These are phyloP conservation scores for Ophion obscuratus DNA, from an alignment of 2,888 invertebrate genomes.

Conservation along the genomic window DNA sequence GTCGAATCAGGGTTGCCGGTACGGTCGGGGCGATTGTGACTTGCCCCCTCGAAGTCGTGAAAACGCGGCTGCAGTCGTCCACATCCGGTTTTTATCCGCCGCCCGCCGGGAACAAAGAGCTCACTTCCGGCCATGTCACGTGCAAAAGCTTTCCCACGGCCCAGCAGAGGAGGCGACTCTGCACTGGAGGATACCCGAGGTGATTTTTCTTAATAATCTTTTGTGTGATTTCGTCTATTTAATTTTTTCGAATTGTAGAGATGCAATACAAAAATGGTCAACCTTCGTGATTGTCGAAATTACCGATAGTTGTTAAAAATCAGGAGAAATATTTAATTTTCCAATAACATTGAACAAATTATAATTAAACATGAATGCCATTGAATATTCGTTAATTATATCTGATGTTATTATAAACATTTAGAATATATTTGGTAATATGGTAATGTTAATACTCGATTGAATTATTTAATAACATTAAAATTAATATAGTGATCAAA, in stretches of 20 bases:
- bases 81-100: constrained; percentile 86
- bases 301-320: too few relatives aligned
- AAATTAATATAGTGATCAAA: too few relatives aligned
- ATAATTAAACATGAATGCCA: not conserved
- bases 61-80: constrained; percentile 98
- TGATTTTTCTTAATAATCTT: constrained; percentile 45
- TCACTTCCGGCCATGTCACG: constrained; percentile 84
- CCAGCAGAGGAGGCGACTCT: constrained; percentile 90
- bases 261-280: too few relatives aligned
- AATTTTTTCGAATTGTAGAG: not conserved
- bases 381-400: too few relatives aligned
- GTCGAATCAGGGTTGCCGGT: constrained; percentile 93
- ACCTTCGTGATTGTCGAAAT: too few relatives aligned
- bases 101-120: constrained; percentile 75
- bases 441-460: too few relatives aligned
- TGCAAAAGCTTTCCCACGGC: constrained; percentile 86
- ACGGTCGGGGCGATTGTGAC: constrained; percentile 98
- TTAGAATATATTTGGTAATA: too few relatives aligned
- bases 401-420: too few relatives aligned
- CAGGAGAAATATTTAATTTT: not conserved
- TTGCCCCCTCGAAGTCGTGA: constrained; percentile 98
- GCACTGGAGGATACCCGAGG: constrained; percentile 85
- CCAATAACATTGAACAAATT: not conserved
- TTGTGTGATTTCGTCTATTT: not conserved
- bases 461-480: too few relatives aligned